Percentiles rank a stretch among this genome's conserved stretches.
Conservation (phyloP, 2,113 vertebrate species). For the Oenanthe oenanthe region DNA sequence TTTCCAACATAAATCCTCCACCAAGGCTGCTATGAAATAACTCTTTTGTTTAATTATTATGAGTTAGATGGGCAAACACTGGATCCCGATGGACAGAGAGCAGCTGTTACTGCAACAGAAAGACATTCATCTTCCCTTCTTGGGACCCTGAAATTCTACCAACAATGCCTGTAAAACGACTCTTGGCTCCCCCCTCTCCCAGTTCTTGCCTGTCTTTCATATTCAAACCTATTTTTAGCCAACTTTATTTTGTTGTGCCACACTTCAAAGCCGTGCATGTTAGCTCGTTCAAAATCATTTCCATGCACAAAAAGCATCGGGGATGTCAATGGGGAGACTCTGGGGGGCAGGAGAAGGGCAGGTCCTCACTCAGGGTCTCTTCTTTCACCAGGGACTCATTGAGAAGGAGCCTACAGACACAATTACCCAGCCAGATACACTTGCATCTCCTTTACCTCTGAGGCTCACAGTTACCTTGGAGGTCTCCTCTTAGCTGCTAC, state of each 20-base stretch:
- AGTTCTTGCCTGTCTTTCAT: conserved; percentile 66
- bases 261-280: background rate
- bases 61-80: conserved; percentile 63
- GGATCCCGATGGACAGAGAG: conserved; percentile 75
- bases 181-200: background rate
- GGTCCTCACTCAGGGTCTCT: background rate
- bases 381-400: conserved; percentile 7
- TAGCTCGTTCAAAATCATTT: background rate
- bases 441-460: background rate
- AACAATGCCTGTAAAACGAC: conserved; percentile 69
- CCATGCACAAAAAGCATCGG: rapidly evolving
- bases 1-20: conserved; percentile 37
- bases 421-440: background rate
- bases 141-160: conserved; percentile 69
- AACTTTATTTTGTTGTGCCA: conserved; percentile 11
- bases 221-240: conserved; percentile 79
- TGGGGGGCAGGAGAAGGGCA: background rate
- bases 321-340: rapidly evolving
- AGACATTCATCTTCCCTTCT: conserved; percentile 68
- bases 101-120: conserved; percentile 79
- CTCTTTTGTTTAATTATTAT: conserved; percentile 74
- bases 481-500: conserved; percentile 1
- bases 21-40: conserved; percentile 63
- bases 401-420: background rate
- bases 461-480: conserved; percentile 17